Conservation (phyloP, 2,888 invertebrate species). For the Limnephilus marmoratus region DNA sequence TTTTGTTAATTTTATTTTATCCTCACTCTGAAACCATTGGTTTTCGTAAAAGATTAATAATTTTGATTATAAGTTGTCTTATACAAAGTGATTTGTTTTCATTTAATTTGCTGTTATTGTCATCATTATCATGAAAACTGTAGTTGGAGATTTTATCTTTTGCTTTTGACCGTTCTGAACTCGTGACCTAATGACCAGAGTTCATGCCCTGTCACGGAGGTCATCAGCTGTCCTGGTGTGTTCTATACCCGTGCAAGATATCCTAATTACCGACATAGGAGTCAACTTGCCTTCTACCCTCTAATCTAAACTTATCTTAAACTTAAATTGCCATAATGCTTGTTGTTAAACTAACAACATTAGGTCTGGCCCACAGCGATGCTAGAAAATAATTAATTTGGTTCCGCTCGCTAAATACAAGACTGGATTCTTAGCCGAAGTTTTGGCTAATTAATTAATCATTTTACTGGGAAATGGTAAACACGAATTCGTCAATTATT, state of each 20-base stretch:
- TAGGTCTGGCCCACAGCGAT: not conserved
- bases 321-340: constrained; percentile 47
- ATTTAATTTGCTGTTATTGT: no score
- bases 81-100: no score
- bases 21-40: no score
- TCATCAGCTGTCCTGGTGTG: not conserved
- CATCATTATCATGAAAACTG: no score
- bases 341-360: constrained; percentile 52
- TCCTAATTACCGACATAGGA: constrained; percentile 37
- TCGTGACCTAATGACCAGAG: not conserved
- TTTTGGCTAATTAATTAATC: not conserved
- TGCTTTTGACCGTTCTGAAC: not conserved
- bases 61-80: no score
- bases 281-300: constrained; percentile 29
- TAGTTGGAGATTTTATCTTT: not conserved
- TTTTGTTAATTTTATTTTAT: no score
- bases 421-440: not conserved
- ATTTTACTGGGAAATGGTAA: not conserved
- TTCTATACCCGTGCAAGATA: not conserved
- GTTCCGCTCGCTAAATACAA: not conserved
- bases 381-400: not conserved
- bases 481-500: not conserved
- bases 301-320: constrained; percentile 55
- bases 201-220: not conserved
- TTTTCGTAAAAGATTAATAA: no score